phyloP scores from a whole-genome alignment of 1,140 invertebrate species.

The Chionoecetes opilio region DNA sequence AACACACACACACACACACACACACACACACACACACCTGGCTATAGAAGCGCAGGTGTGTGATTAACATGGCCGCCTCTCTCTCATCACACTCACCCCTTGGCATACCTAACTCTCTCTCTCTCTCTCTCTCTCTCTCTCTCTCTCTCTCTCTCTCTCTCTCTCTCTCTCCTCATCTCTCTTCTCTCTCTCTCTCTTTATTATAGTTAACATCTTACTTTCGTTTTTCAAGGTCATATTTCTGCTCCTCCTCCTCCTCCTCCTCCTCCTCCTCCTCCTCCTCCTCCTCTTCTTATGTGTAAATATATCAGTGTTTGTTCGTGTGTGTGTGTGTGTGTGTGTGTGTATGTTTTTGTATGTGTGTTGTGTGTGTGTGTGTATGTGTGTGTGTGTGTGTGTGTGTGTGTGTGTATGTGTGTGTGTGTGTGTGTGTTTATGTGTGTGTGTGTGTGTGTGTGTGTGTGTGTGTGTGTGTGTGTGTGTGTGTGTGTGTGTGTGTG shows the following conservation, averaged over 20 bases:
- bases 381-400: too few species aligned
- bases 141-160: conserved; percentile 11
- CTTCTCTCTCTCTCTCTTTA: not conserved
- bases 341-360: too few species aligned
- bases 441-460: too few species aligned
- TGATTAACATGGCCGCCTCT: not conserved
- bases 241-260: conserved; percentile 35
- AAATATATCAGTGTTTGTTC: too few species aligned
- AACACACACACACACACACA: too few species aligned
- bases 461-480: too few species aligned
- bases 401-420: too few species aligned
- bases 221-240: not conserved
- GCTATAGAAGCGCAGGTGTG: conserved; percentile 29
- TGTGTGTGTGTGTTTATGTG: too few species aligned
- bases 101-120: not conserved
- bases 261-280: not conserved
- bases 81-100: not conserved
- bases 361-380: too few species aligned
- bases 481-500: too few species aligned
- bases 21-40: too few species aligned
- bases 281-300: not conserved
- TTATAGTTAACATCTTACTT: not conserved
- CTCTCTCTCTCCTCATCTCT: not conserved
- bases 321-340: too few species aligned
- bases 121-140: conserved; percentile 31